A percentile compares a stretch with the other conserved stretches of the same genome.
These are phyloP conservation scores for Pelosia muscerda DNA, from an alignment of 2,888 invertebrate genomes.

Conservation along the genomic window DNA sequence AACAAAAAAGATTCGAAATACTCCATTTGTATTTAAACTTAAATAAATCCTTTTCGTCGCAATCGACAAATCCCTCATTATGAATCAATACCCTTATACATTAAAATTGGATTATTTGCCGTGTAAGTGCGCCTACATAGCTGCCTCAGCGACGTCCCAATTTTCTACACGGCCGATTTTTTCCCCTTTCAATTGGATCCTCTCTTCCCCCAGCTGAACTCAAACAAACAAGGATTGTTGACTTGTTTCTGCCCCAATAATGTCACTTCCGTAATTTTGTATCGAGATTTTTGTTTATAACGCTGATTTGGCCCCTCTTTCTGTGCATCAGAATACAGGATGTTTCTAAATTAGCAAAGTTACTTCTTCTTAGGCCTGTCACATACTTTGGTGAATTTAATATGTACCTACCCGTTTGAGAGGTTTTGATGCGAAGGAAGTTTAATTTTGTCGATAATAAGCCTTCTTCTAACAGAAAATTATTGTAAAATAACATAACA, in stretches of 20 bases:
- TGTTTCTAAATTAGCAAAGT: slow-evolving; percentile 7
- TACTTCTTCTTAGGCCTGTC: background rate
- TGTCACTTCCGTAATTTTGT: slow-evolving; percentile 51
- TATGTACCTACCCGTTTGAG: background rate
- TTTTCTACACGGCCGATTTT: slow-evolving; percentile 50
- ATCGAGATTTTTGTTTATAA: slow-evolving; percentile 50
- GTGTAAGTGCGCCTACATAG: slow-evolving; percentile 32
- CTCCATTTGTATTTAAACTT: background rate
- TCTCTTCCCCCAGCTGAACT: slow-evolving; percentile 38
- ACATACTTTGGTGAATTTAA: slow-evolving; percentile 4
- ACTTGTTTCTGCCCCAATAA: slow-evolving; percentile 51
- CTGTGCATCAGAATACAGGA: slow-evolving; percentile 5
- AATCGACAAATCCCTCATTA: slow-evolving; percentile 18
- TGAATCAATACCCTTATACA: slow-evolving; percentile 41
- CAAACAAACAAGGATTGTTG: slow-evolving; percentile 56
- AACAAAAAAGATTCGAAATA: background rate
- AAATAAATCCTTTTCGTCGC: slow-evolving; percentile 14
- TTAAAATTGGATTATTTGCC: slow-evolving; percentile 47
- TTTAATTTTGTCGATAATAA: background rate
- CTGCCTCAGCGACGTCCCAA: slow-evolving; percentile 31
- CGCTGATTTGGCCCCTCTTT: slow-evolving; percentile 39
- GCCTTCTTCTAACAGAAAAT: background rate
- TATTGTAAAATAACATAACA: background rate
- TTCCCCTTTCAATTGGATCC: slow-evolving; percentile 40
- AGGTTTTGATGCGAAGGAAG: background rate